phyloP scores from a whole-genome alignment of 1,140 invertebrate genomes.

The Magallana gigas region DNA sequence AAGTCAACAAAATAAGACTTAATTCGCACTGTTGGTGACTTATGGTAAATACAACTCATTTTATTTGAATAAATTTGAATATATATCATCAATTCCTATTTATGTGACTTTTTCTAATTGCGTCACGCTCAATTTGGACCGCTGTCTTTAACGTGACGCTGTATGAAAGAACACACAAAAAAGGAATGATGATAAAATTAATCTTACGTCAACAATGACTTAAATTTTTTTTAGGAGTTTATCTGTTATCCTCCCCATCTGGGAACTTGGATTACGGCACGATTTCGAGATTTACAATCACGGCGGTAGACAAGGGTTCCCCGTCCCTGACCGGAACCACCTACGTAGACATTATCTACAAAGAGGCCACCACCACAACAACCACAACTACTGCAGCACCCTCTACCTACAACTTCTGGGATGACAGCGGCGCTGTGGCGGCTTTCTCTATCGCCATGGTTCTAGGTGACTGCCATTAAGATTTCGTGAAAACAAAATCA shows the following conservation, averaged over 20 bases:
- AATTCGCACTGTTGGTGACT: no score
- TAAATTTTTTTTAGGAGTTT: neutral
- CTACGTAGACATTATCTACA: constrained; percentile 50
- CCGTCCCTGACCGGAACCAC: constrained; percentile 32
- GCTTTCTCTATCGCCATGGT: constrained; percentile 45
- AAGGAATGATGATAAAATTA: no score
- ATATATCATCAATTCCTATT: no score
- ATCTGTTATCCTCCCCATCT: neutral
- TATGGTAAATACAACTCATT: no score
- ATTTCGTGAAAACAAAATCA: no score
- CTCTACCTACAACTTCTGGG: constrained; percentile 44
- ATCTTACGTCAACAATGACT: no score
- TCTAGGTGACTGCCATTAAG: neutral
- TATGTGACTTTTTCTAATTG: no score
- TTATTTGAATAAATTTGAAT: no score
- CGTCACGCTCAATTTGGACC: no score
- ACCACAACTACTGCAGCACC: constrained; percentile 51
- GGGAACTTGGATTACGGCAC: constrained; percentile 50
- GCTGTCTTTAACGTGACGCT: no score
- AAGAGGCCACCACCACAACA: constrained; percentile 50
- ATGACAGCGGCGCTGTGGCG: constrained; percentile 46
- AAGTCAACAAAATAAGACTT: no score
- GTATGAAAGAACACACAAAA: no score
- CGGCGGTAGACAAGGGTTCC: constrained; percentile 49
- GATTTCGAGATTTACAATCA: constrained; percentile 34